A percentile compares a stretch with the other conserved stretches of the same genome.
phyloP scores from a whole-genome alignment of 2,888 invertebrate genomes.

The Drosophila antonietae region DNA sequence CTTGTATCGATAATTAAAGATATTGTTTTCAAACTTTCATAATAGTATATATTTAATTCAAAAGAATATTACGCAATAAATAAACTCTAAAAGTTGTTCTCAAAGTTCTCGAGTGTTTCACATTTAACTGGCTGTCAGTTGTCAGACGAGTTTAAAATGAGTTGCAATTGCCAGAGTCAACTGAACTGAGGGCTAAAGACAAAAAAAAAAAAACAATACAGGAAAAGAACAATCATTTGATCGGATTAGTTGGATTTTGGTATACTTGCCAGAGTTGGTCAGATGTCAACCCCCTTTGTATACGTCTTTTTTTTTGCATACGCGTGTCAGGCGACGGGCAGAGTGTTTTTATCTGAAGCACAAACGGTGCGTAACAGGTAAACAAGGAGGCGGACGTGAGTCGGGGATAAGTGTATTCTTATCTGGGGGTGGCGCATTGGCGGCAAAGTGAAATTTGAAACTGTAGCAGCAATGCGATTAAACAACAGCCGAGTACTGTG shows the following conservation, averaged over 20 bases:
- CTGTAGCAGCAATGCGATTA: slow-evolving; percentile 66
- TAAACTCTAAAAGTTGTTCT: not conserved
- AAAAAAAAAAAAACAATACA: not conserved
- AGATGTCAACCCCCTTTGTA: slow-evolving; percentile 26
- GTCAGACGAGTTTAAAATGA: slow-evolving; percentile 38
- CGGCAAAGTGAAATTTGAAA: slow-evolving; percentile 58
- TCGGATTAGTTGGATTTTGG: slow-evolving; percentile 76
- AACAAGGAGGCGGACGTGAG: slow-evolving; percentile 32
- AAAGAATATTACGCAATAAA: not conserved
- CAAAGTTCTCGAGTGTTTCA: not conserved
- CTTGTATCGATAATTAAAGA: no score
- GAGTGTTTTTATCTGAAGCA: slow-evolving; percentile 61
- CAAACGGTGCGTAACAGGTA: slow-evolving; percentile 75
- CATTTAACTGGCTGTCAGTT: slow-evolving; percentile 42
- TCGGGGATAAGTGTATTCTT: slow-evolving; percentile 28
- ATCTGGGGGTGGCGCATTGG: slow-evolving; percentile 12
- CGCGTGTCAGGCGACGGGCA: slow-evolving; percentile 57
- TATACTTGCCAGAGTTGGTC: slow-evolving; percentile 45
- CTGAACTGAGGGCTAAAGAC: slow-evolving; percentile 19
- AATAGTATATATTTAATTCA: not conserved
- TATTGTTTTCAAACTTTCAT: not conserved
- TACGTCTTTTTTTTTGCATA: slow-evolving; percentile 45
- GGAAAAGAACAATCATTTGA: slow-evolving; percentile 80
- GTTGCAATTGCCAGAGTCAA: slow-evolving; percentile 44
- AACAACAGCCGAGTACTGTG: slow-evolving; percentile 18